Evolutionary conservation across 2,113 vertebrate species (phyloP).

Genomic region (Pyxicephalus adspersus): DNA sequence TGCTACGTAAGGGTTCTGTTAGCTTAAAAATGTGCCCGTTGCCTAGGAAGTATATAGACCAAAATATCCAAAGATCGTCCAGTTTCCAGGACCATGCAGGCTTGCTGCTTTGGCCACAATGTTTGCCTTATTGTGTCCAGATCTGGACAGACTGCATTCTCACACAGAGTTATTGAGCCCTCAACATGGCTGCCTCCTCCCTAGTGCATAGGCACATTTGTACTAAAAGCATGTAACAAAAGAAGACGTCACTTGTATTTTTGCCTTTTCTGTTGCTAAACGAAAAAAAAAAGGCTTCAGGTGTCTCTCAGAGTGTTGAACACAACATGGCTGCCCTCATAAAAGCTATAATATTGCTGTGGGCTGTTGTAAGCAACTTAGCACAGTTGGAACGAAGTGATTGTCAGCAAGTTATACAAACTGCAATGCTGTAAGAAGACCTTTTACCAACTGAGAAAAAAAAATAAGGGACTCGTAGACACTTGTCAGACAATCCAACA

Average conservation of each 20-base stretch:
- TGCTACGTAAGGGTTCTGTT: background rate
- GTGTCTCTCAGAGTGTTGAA: background rate
- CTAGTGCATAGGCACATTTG: background rate
- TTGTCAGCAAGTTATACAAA: constrained; percentile 27
- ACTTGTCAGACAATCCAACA: constrained; percentile 2
- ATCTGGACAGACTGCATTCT: too few relatives aligned
- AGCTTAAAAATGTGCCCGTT: background rate
- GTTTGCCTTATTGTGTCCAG: too few relatives aligned
- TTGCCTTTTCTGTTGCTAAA: background rate
- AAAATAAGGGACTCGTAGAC: background rate
- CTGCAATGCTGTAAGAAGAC: constrained; percentile 4
- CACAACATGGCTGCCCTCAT: background rate
- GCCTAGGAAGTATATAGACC: too few relatives aligned
- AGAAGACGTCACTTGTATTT: background rate
- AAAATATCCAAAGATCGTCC: too few relatives aligned
- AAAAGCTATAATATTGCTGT: background rate
- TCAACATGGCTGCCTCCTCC: too few relatives aligned
- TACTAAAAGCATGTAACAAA: background rate
- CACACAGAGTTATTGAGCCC: too few relatives aligned
- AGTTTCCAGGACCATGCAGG: too few relatives aligned
- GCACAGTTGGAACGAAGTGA: constrained; percentile 25
- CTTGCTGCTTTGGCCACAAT: too few relatives aligned
- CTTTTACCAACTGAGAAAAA: background rate
- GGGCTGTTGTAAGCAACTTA: background rate
- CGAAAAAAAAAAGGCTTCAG: constrained; percentile 18